phyloP scores from a whole-genome alignment of 2,888 invertebrate genomes.

The Scaptomyza reducta region DNA sequence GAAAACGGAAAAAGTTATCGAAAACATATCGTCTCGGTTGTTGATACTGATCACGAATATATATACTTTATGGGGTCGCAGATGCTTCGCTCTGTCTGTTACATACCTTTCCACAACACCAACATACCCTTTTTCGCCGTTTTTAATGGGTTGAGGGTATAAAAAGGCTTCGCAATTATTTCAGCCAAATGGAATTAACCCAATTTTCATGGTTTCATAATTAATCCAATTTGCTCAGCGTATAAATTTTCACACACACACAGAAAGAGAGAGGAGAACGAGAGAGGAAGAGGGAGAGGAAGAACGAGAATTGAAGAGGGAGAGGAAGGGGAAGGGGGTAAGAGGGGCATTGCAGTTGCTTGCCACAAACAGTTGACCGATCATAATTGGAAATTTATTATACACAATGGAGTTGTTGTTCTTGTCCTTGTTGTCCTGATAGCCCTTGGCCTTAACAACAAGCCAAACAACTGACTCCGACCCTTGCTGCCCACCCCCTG shows the following conservation, averaged over 20 bases:
- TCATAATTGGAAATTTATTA: constrained; percentile 80
- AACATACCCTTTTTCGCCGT: too few relatives aligned
- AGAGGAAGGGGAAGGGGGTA: too few relatives aligned
- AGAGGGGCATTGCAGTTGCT: not conserved
- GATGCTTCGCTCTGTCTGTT: too few relatives aligned
- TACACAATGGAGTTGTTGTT: constrained; percentile 65
- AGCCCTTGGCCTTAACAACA: constrained; percentile 9
- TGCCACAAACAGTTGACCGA: constrained; percentile 41
- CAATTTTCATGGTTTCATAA: constrained; percentile 76
- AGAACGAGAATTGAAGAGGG: not conserved
- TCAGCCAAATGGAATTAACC: constrained; percentile 77
- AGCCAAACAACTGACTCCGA: not conserved
- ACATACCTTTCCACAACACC: too few relatives aligned
- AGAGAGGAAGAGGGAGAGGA: not conserved
- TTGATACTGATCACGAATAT: too few relatives aligned
- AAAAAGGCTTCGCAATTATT: constrained; percentile 56
- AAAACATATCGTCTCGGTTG: too few relatives aligned
- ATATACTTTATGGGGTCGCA: too few relatives aligned
- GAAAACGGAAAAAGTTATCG: too few relatives aligned
- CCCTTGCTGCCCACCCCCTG: not conserved
- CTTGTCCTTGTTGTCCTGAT: constrained; percentile 15
- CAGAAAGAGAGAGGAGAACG: not conserved
- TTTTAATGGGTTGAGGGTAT: too few relatives aligned
- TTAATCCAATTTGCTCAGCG: constrained; percentile 78
- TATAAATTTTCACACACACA: constrained; percentile 50